Evolutionary conservation across 2,888 invertebrate genomes (phyloP), one percentile per base, ranked within the genome.

Genomic region (Oxyscelio sp.): DNA sequence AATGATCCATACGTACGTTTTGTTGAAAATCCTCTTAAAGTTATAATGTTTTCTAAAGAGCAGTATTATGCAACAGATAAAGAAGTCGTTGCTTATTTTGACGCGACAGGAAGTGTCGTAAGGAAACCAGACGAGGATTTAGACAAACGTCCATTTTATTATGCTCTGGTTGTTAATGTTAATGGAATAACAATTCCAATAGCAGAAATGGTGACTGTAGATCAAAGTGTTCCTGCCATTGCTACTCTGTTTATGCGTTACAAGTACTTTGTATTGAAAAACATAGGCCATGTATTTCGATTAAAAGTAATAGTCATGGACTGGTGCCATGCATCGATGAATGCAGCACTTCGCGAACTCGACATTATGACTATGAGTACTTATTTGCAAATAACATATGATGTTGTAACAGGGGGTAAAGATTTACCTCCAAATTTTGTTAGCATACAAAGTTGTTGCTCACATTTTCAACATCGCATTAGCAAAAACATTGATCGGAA

Each of bases 21-120:
- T 21, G 34, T 65, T 8, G 21, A 0, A 0, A 65, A 34, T 38
- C 65, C 65, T 1, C 50, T 65, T 3, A n/a, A 34, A 5, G 13
- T 65, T 2, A 50, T 65, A 24, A 0, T 65, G 48, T 65, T 34
- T 50, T 65, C 65, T 0, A 38, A 65, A 15, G 21, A 65, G n/a
- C 65, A 65, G 21, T 50, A 31, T 1, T 15, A 19, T 13, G 31
- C 21, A 17, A 50, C 50, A 0, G 21, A 65, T 8, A 15, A 15
- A 5, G 68, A 40, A 9, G 40, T 24, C 0, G 54, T 68, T 15
- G 54, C 54, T n/a, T 54, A 9, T 17, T 24, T 68, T 11, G 68
- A 68, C 27, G 68, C 54, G 6, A 68, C 68, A 11, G 68, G 68
- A 0, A 11, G 8, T 5, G 15, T 68, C 4, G 40, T 68, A 11